Conservation (phyloP, 2,888 invertebrate genomes). For the Phytoseiulus persimilis region DNA sequence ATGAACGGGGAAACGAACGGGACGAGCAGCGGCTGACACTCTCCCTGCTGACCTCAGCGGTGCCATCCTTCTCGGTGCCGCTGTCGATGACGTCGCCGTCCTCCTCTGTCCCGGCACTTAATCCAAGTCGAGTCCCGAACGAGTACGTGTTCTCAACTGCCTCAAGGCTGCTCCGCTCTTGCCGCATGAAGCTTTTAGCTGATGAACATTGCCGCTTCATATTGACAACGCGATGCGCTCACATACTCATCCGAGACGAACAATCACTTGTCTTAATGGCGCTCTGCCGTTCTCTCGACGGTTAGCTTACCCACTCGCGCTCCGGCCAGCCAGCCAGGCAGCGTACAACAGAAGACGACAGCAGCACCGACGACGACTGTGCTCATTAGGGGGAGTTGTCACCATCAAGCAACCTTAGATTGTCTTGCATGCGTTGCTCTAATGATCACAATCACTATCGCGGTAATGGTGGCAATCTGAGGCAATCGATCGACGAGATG, state of each 20-base stretch:
- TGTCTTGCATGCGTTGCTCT: background rate
- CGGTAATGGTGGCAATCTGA: background rate
- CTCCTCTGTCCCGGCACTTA: background rate
- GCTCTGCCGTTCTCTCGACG: background rate
- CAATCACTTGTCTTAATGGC: conserved; percentile 39
- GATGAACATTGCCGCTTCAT: conserved; percentile 5
- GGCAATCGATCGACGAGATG: background rate
- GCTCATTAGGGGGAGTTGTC: background rate
- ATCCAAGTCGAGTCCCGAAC: background rate
- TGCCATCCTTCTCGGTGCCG: background rate
- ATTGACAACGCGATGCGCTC: conserved; percentile 5
- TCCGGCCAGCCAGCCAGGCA: background rate
- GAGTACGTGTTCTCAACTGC: conserved; percentile 5
- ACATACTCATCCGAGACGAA: conserved; percentile 1
- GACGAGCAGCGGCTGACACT: conserved; percentile 45
- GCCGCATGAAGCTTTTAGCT: conserved; percentile 5
- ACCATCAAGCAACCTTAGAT: conserved; percentile 5
- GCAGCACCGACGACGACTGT: background rate
- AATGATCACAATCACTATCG: conserved; percentile 5
- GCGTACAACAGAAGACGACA: background rate
- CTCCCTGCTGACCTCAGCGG: background rate
- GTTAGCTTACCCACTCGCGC: background rate
- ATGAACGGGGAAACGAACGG: background rate
- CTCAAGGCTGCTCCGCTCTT: background rate
- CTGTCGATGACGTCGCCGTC: background rate